Conservation (phyloP, 2,113 vertebrate genomes). For the Chunga burmeisteri region DNA sequence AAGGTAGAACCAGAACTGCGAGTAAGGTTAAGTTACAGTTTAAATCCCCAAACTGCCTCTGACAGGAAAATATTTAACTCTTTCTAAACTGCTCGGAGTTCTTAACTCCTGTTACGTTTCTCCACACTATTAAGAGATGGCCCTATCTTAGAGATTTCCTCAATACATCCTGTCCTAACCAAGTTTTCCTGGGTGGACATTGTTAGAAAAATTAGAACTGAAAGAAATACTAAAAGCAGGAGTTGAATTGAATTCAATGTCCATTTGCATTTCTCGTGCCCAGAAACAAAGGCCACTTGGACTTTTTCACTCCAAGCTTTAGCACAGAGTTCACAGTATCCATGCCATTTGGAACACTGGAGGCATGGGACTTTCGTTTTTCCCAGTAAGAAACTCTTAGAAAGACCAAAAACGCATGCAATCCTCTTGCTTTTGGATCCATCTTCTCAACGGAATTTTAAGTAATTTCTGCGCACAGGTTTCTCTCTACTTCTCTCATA, state of each 20-base stretch:
- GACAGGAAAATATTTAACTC: background rate
- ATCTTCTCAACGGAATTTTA: background rate
- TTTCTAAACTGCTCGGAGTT: background rate
- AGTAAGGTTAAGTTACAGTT: background rate
- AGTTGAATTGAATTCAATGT: background rate
- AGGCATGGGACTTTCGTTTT: background rate
- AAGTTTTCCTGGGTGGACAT: background rate
- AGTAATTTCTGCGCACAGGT: background rate
- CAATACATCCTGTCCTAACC: background rate
- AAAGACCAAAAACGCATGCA: background rate
- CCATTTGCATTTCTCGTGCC: background rate
- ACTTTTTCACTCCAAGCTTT: background rate
- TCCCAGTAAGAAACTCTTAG: background rate
- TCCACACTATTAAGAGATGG: background rate
- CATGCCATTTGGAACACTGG: background rate
- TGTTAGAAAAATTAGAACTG: background rate
- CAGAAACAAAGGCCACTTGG: background rate
- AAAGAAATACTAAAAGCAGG: background rate
- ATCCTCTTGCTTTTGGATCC: background rate
- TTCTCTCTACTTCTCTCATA: background rate
- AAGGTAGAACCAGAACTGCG: background rate
- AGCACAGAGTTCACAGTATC: background rate
- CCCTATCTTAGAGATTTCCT: background rate
- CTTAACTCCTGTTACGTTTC: background rate
- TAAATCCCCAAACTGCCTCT: background rate